Conservation (phyloP, 2,888 invertebrate genomes). For the Omphaloscelis lunosa region DNA sequence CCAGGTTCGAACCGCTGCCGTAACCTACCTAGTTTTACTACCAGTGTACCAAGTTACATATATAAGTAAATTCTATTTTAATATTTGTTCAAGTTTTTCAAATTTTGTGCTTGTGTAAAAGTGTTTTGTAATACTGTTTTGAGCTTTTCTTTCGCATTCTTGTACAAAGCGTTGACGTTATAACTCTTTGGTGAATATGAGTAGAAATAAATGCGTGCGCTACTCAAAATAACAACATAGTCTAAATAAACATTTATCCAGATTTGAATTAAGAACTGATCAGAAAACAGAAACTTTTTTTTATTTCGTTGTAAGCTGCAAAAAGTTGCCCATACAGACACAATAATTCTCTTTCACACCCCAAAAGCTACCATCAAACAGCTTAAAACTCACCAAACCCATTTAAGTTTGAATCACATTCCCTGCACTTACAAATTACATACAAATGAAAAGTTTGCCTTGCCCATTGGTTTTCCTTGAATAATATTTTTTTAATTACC, state of each 20-base stretch:
- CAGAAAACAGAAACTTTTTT: too few relatives aligned
- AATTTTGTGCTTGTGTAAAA: conserved; percentile 1
- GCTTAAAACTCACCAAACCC: neutral
- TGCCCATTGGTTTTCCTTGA: conserved; percentile 58
- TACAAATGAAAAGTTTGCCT: conserved; percentile 45
- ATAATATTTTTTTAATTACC: conserved; percentile 76
- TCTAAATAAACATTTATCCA: too few relatives aligned
- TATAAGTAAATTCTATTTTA: conserved; percentile 48
- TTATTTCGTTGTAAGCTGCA: too few relatives aligned
- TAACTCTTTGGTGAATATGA: neutral
- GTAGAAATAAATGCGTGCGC: neutral
- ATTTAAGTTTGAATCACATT: conserved; percentile 21
- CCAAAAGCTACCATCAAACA: neutral
- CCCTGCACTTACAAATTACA: conserved; percentile 26
- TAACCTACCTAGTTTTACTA: conserved; percentile 35
- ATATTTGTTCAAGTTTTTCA: conserved; percentile 40
- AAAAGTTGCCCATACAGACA: neutral
- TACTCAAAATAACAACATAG: neutral
- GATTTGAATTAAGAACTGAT: too few relatives aligned
- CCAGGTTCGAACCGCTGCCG: conserved; percentile 56
- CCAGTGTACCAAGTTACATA: conserved; percentile 41
- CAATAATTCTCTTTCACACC: too few relatives aligned
- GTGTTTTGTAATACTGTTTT: neutral
- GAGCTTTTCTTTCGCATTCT: neutral
- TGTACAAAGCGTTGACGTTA: neutral